Base-by-base conservation (phyloP, 64 coral and sea anemone species). In the Catalaphyllia jardinei region DNA sequence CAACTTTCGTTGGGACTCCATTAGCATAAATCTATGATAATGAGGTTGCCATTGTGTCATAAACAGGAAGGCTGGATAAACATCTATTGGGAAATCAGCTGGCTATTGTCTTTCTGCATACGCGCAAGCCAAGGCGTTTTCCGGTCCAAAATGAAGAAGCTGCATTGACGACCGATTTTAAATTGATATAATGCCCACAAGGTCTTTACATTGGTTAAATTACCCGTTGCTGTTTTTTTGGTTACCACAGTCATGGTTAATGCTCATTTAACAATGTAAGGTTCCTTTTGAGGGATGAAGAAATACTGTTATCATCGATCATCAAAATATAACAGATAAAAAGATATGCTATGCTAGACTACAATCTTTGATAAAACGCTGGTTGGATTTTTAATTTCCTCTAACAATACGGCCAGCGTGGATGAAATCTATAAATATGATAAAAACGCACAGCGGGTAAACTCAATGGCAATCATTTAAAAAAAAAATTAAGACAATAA, bases 11-110 rank as follows among this genome's bases (percentile, higher is more conserved):
- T 67, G 8, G 25, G 64, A 24, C 3, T n/a, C 64, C 64, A 67
- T 84, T 69, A 71, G 31, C 80, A 84, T 84, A 22, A 39, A 25
- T 42, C 18, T 8, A 50, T 50, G 20, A 84, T 67, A 38, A 84
- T 62, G 60, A 84, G 62, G 62, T 84, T 50, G 62, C 80, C 22
- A 69, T 71, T 84, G 33, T 71, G 61, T 71, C 17, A 82, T 24
- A 31, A 39, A 8, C 10, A 31, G 18, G 57, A 84, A 84, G 38
- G 62, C 62, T 29, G 35, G 33, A 25, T 29, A 67, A 84, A 65
- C 31, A 84, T 17, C 29, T 63, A 20, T 31, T 42, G 18, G 22
- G 20, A 3, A 71, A 69, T 71, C 80, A 84, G 80, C 62, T 84
- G 62, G 30, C 59, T 20, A 25, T 84, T 84, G 80, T 84, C 30